A percentile compares a stretch with the other conserved stretches of the same genome.
Conservation (phyloP, 2,888 invertebrate genomes). For the Alsophila aescularia region DNA sequence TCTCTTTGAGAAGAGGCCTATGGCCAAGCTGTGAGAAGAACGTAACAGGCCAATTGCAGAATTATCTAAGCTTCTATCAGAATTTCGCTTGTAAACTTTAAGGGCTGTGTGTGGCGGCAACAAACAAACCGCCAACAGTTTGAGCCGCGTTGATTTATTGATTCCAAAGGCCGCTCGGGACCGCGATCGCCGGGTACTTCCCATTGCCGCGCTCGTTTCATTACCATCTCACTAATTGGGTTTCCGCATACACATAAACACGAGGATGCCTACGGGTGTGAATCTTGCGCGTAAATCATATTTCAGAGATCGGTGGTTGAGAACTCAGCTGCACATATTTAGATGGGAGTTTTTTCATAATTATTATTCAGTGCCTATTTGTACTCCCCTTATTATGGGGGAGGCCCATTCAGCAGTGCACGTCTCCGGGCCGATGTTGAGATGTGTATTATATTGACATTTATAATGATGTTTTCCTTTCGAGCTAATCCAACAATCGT, state of each 20-base stretch:
- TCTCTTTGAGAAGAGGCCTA: no score
- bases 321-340: neutral
- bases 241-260: conserved; percentile 37
- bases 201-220: conserved; percentile 61
- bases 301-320: neutral
- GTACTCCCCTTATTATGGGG: no score
- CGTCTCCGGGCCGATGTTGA: no score
- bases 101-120: conserved; percentile 35
- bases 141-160: conserved; percentile 80
- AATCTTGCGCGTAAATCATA: conserved; percentile 4
- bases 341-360: neutral
- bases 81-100: conserved; percentile 13
- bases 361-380: no score
- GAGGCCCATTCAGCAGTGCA: no score
- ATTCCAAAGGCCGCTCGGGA: conserved; percentile 60
- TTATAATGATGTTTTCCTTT: no score
- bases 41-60: no score
- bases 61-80: neutral
- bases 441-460: no score
- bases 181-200: conserved; percentile 57
- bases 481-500: no score
- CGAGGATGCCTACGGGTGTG: conserved; percentile 5
- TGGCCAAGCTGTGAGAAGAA: no score
- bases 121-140: conserved; percentile 58
- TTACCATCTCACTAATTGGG: conserved; percentile 70